Conservation (phyloP, 92 coral and sea anemone genomes). For the Umimayanthus chanpuru region DNA sequence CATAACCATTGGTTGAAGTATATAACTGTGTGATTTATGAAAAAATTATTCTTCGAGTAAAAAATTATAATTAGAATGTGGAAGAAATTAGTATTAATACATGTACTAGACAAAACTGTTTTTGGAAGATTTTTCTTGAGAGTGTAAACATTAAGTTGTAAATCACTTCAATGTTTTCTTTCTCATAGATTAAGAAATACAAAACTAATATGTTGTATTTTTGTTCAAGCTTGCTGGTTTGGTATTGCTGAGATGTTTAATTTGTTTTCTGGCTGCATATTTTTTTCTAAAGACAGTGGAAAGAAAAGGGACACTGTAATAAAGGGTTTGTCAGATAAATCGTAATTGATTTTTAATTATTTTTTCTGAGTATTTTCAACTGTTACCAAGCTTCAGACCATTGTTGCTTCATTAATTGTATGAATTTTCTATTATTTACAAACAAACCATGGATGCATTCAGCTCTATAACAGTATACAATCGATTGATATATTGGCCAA, state of each 20-base stretch:
- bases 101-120: not conserved
- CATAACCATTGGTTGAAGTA: not conserved
- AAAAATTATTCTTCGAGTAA: not conserved
- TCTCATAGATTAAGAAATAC: not conserved
- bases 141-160: not conserved
- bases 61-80: not conserved
- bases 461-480: not conserved
- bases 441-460: too few relatives aligned
- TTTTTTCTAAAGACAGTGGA: not conserved
- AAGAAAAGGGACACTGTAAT: not conserved
- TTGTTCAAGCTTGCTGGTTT: not conserved
- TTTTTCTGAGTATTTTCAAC: conserved; percentile 1
- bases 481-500: not conserved
- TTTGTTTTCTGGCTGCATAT: not conserved
- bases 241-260: not conserved
- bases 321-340: not conserved
- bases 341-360: conserved; percentile 30
- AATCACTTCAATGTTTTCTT: not conserved
- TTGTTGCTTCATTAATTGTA: not conserved
- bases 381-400: not conserved
- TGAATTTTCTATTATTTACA: not conserved
- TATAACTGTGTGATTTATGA: not conserved
- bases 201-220: not conserved
- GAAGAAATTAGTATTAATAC: not conserved
- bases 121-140: not conserved